Evolutionary conservation across 2,888 invertebrate genomes (phyloP).

Genomic region (Dicycla oo): DNA sequence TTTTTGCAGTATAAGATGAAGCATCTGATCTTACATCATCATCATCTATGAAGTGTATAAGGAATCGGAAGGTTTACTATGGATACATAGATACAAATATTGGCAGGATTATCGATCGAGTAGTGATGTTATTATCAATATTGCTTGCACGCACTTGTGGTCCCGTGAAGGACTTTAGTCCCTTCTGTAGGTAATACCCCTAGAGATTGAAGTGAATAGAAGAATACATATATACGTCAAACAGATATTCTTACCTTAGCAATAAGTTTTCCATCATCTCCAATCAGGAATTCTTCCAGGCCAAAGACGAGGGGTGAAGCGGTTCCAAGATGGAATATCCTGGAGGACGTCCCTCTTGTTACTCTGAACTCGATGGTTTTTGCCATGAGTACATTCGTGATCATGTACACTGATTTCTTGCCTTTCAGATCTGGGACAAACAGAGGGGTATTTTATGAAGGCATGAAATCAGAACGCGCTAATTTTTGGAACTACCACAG

Average conservation of each 20-base stretch:
- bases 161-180: background rate
- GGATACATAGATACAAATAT: background rate
- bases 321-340: constrained; percentile 89
- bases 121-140: background rate
- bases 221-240: background rate
- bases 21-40: background rate
- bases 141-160: background rate
- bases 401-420: constrained; percentile 88
- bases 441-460: background rate
- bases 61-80: background rate
- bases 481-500: too few species aligned
- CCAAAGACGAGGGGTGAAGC: constrained; percentile 87
- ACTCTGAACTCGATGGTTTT: constrained; percentile 89
- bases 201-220: background rate
- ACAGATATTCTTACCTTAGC: constrained; percentile 78
- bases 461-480: background rate
- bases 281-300: constrained; percentile 85
- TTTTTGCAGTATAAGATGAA: constrained; percentile 5
- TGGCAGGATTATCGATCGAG: background rate
- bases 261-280: constrained; percentile 85
- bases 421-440: constrained; percentile 83
- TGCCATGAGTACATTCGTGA: constrained; percentile 87
- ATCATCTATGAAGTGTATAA: background rate
- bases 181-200: background rate
- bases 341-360: constrained; percentile 84